Conservation (phyloP, 2,113 vertebrate genomes). For the Nothocercus nigrocapillus region DNA sequence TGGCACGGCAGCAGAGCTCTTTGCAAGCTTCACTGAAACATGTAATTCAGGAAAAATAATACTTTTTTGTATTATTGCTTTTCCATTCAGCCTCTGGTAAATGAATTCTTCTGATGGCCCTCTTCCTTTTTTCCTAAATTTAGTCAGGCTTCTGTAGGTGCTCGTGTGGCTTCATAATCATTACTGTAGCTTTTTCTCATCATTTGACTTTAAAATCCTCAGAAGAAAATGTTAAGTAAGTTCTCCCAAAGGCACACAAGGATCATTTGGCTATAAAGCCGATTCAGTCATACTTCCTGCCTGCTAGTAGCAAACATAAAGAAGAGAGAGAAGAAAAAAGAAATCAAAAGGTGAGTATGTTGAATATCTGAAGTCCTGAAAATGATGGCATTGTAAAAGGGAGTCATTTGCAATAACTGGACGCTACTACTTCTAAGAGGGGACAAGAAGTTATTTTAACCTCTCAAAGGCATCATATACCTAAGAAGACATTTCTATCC, state of each 20-base stretch:
- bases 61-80: not conserved
- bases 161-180: not conserved
- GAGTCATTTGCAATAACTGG: not conserved
- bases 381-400: not conserved
- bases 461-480: not conserved
- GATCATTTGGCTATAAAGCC: not conserved
- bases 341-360: not conserved
- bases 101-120: not conserved
- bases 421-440: not conserved
- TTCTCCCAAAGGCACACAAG: not conserved
- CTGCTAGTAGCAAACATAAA: not conserved
- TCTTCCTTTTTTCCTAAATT: not conserved
- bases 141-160: not conserved
- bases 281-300: not conserved
- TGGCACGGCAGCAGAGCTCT: rapidly evolving
- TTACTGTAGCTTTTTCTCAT: not conserved
- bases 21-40: not conserved
- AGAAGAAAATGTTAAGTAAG: not conserved
- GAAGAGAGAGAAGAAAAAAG: not conserved
- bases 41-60: not conserved
- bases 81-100: not conserved
- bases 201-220: not conserved
- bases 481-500: not conserved
- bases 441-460: not conserved
- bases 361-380: not conserved